phyloP scores from a whole-genome alignment of 2,797 vertebrate species.

The Semotilus atromaculatus region DNA sequence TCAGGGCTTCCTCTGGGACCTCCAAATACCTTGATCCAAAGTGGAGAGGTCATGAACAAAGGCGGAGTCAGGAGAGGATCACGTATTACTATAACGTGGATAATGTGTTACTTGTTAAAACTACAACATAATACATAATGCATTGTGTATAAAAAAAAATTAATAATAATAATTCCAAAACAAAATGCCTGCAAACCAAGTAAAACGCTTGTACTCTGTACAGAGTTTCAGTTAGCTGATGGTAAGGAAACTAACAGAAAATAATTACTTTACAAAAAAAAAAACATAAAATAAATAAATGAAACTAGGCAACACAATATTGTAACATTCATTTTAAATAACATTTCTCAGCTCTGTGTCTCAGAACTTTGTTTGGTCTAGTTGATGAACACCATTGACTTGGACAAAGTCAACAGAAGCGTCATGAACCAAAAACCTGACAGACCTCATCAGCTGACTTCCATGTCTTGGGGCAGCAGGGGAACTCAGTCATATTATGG shows the following conservation, averaged over 20 bases:
- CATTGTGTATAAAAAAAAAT: too few relatives aligned
- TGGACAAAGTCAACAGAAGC: background rate
- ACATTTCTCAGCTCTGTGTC: background rate
- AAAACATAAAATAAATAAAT: background rate
- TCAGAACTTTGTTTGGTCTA: background rate
- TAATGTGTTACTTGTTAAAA: too few relatives aligned
- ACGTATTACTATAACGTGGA: too few relatives aligned
- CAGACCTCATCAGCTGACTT: constrained; percentile 24
- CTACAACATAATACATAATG: too few relatives aligned
- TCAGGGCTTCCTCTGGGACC: background rate
- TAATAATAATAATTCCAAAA: background rate
- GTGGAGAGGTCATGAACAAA: too few relatives aligned
- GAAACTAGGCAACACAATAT: background rate
- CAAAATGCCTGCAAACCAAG: background rate
- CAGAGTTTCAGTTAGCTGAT: background rate
- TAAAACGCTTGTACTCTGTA: background rate
- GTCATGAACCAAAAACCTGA: constrained; percentile 17
- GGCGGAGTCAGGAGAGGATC: too few relatives aligned
- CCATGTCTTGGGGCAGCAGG: background rate
- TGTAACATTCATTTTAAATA: background rate
- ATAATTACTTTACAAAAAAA: background rate
- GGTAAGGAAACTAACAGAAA: background rate
- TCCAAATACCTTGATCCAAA: too few relatives aligned
- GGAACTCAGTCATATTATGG: constrained; percentile 24
- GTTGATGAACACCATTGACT: constrained; percentile 7